A percentile compares a stretch with the other conserved stretches of the same genome.
These are phyloP conservation scores for Hystrix cristata DNA, from an alignment of 2,113 vertebrate species.

Conservation along the genomic window DNA sequence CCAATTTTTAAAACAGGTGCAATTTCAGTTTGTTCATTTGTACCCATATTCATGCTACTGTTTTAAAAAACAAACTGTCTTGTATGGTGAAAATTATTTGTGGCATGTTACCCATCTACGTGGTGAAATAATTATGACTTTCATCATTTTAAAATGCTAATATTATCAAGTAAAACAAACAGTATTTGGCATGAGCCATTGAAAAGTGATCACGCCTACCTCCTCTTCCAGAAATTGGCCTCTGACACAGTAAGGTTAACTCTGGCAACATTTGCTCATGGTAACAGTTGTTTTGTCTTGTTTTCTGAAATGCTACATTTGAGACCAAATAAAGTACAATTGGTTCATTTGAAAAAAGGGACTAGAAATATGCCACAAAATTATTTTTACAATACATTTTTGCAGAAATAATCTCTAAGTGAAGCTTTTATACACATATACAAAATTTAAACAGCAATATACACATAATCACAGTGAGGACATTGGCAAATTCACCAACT, in stretches of 20 bases:
- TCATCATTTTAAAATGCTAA: constrained; percentile 76
- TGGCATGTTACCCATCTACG: constrained; percentile 77
- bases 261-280: constrained; percentile 79
- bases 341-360: constrained; percentile 84
- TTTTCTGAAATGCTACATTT: constrained; percentile 87
- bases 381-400: constrained; percentile 91
- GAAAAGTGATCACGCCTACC: constrained; percentile 79
- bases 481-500: constrained; percentile 90
- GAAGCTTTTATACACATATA: constrained; percentile 93
- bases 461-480: constrained; percentile 97
- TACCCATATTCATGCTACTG: constrained; percentile 84
- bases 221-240: constrained; percentile 82
- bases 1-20: constrained; percentile 81
- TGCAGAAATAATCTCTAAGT: constrained; percentile 91
- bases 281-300: constrained; percentile 74
- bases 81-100: constrained; percentile 80
- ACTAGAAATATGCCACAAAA: constrained; percentile 90
- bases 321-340: constrained; percentile 87
- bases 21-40: constrained; percentile 85
- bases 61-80: constrained; percentile 80
- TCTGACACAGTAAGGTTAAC: constrained; percentile 83
- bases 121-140: constrained; percentile 69
- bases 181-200: constrained; percentile 81
- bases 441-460: constrained; percentile 97
- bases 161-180: constrained; percentile 78